phyloP scores from a whole-genome alignment of 2,113 vertebrate genomes.

The Menidia beryllina region DNA sequence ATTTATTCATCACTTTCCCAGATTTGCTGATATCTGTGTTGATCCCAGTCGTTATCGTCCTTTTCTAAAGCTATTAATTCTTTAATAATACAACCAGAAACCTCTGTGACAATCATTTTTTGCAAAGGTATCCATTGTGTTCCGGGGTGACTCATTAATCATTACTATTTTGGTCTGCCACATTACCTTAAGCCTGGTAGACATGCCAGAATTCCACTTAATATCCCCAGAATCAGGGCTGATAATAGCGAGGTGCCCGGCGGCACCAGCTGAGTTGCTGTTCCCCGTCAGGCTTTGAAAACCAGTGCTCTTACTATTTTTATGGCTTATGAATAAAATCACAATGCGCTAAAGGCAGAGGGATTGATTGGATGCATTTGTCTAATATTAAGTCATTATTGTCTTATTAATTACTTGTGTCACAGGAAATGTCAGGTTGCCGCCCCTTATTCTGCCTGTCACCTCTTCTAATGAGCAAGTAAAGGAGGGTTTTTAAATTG shows the following conservation, averaged over 20 bases:
- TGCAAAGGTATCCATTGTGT: neutral
- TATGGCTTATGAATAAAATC: neutral
- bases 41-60: neutral
- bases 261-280: neutral
- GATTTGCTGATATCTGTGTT: conserved; percentile 7
- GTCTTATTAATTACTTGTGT: conserved; percentile 29
- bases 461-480: conserved; percentile 50
- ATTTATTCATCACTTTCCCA: conserved; percentile 26
- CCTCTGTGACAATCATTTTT: neutral
- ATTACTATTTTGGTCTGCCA: neutral
- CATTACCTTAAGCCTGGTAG: neutral
- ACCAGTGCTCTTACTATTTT: neutral
- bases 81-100: neutral
- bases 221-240: neutral
- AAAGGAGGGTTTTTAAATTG: conserved; percentile 39
- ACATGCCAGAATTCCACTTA: neutral
- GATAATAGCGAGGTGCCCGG: neutral
- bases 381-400: conserved; percentile 26
- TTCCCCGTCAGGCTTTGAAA: neutral
- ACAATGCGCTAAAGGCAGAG: neutral
- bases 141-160: neutral
- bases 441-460: conserved; percentile 21
- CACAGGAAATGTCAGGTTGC: conserved; percentile 48
- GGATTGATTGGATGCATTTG: conserved; percentile 15
- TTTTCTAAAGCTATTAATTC: conserved; percentile 15